Base-by-base conservation (phyloP, 2,888 invertebrate species). In the Sabatieria punctata region DNA sequence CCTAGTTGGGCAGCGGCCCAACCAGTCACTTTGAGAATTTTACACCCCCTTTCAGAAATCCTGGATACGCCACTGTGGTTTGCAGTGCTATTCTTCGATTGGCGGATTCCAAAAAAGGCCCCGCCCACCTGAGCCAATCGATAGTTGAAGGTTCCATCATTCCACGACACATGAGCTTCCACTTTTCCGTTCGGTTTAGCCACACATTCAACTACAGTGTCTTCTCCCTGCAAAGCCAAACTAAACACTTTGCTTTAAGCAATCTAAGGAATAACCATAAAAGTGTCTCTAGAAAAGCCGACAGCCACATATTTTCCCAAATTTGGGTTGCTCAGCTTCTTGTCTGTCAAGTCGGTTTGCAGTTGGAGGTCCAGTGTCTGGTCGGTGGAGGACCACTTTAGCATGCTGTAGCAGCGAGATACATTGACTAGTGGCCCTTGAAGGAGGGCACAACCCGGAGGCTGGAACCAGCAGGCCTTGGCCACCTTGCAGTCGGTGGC, bases 111-210 rank as follows among this genome's bases (percentile, higher is more conserved):
- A n/a, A n/a, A n/a, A n/a, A n/a, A n/a, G n/a, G n/a, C n/a, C n/a
- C n/a, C n/a, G n/a, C n/a, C n/a, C 2, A 41, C 41, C 41, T 26
- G 15, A 4, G 24, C 15, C 3, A 11, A 8, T 33, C 37, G 4
- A 4, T 43, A 8, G n/a, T 43, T 35, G 37, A 25, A 18, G 4
- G 36, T 45, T n/a, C 45, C 45, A 8, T 45, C 45, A 21, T 45
- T 45, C 21, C 23, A 33, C 25, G 45, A 33, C 8, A 38, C 23
- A 18, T 11, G 22, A 2, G 38, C 27, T 19, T 19, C 25, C n/a
- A 45, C 21, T 15, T 40, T 4, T 8, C 26, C 15, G 11, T 8
- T 6, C 4, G 45, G 37, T n/a, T n/a, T 21, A 4, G n/a, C 22
- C 4, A 39, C 26, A 30, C 45, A 45, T 21, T 27, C 45, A 21